Evolutionary conservation across 1,140 invertebrate species (phyloP).

Genomic region (Conus ventricosus): DNA sequence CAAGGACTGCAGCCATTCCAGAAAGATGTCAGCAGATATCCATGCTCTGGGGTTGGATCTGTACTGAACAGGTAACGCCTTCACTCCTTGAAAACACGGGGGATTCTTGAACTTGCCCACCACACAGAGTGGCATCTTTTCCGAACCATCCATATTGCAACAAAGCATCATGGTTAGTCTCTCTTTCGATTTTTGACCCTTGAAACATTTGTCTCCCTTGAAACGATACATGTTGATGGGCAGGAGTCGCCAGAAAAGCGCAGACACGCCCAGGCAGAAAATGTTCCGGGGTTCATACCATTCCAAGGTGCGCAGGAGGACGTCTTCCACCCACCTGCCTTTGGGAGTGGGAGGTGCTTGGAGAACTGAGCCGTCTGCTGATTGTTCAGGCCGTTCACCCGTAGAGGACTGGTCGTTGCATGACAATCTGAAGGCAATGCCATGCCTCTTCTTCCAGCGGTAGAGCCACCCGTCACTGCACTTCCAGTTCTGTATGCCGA

Average conservation of each 20-base stretch:
- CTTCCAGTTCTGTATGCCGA: background rate
- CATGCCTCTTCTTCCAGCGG: background rate
- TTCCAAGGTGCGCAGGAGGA: background rate
- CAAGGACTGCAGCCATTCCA: background rate
- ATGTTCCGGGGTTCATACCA: background rate
- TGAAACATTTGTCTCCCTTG: background rate
- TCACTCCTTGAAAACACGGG: background rate
- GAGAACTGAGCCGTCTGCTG: background rate
- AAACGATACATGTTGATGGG: background rate
- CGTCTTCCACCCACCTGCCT: background rate
- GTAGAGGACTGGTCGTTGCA: background rate
- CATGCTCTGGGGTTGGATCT: background rate
- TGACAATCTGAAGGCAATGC: background rate
- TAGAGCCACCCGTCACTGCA: background rate
- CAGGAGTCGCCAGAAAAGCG: background rate
- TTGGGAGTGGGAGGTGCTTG: background rate
- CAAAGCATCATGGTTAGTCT: background rate
- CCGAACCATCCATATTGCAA: background rate
- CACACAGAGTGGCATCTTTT: background rate
- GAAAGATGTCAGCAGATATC: background rate
- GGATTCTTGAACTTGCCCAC: background rate
- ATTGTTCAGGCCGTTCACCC: background rate
- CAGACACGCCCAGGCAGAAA: background rate
- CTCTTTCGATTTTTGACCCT: background rate
- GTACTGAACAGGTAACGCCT: background rate